A percentile compares a stretch with the other conserved stretches of the same genome.
Evolutionary conservation across 2,888 invertebrate genomes (phyloP).

Genomic region (Alentia gelatinosa): DNA sequence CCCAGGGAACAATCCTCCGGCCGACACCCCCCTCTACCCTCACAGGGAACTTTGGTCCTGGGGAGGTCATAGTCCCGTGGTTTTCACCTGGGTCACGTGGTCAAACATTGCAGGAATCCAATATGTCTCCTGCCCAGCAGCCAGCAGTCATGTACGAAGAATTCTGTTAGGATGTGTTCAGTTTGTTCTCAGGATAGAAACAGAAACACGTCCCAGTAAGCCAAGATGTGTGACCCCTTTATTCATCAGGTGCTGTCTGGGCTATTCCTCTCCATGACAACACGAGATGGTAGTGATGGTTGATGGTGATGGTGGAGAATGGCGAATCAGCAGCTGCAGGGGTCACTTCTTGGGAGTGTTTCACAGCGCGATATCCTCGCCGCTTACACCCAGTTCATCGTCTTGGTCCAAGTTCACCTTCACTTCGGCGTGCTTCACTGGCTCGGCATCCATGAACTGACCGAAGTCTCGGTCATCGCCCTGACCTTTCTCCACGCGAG

Average conservation of each 20-base stretch:
- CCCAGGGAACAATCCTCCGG: background rate
- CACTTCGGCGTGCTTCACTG: constrained; percentile 22
- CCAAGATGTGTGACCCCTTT: too few species aligned
- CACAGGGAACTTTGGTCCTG: background rate
- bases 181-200: too few species aligned
- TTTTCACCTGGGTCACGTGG: background rate
- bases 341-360: background rate
- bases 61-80: background rate
- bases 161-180: too few species aligned
- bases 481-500: background rate
- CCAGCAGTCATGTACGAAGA: too few species aligned
- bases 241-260: too few species aligned
- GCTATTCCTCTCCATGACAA: too few species aligned
- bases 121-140: too few species aligned
- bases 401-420: constrained; percentile 39
- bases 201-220: too few species aligned
- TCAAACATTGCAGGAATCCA: too few species aligned
- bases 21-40: background rate
- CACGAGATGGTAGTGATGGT: too few species aligned
- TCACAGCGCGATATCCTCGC: background rate
- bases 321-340: background rate
- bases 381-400: background rate
- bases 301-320: too few species aligned
- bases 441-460: constrained; percentile 39
- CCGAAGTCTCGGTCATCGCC: constrained; percentile 39